Evolutionary conservation across 1,140 invertebrate species (phyloP).

Genomic region (Leptestheria dahalacensis): DNA sequence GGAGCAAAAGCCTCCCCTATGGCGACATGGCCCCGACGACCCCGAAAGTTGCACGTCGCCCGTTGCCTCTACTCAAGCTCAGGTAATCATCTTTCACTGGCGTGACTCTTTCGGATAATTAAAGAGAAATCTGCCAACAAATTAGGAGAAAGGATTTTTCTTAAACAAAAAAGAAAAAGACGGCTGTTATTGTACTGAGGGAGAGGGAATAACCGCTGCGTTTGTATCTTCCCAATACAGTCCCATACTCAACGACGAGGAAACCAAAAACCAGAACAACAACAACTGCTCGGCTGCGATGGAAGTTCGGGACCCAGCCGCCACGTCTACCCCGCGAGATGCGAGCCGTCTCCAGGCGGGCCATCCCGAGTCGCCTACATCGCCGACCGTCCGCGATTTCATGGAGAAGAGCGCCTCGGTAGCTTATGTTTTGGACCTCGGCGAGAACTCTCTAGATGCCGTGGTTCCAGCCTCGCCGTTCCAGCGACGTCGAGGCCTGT

Average conservation of each 20-base stretch:
- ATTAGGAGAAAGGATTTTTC: too few relatives aligned
- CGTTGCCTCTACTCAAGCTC: neutral
- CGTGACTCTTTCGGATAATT: too few relatives aligned
- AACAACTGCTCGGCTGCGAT: neutral
- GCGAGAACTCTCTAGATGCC: neutral
- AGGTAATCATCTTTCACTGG: too few relatives aligned
- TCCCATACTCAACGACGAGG: neutral
- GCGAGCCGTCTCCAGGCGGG: neutral
- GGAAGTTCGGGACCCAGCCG: neutral
- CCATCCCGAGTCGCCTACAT: neutral
- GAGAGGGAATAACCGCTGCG: too few relatives aligned
- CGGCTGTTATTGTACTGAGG: too few relatives aligned
- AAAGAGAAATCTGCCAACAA: too few relatives aligned
- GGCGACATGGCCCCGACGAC: neutral
- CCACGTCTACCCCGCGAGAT: neutral
- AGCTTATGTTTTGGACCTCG: constrained; percentile 1
- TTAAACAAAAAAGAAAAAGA: too few relatives aligned
- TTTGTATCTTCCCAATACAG: neutral
- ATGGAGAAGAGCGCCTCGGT: constrained; percentile 5
- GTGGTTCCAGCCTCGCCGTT: neutral
- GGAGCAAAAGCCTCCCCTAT: neutral
- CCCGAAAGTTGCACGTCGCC: neutral
- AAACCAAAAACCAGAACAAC: neutral
- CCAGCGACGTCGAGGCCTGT: neutral
- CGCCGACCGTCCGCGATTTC: constrained; percentile 6